Conservation (phyloP, 2,113 vertebrate species). For the Empidonax traillii region DNA sequence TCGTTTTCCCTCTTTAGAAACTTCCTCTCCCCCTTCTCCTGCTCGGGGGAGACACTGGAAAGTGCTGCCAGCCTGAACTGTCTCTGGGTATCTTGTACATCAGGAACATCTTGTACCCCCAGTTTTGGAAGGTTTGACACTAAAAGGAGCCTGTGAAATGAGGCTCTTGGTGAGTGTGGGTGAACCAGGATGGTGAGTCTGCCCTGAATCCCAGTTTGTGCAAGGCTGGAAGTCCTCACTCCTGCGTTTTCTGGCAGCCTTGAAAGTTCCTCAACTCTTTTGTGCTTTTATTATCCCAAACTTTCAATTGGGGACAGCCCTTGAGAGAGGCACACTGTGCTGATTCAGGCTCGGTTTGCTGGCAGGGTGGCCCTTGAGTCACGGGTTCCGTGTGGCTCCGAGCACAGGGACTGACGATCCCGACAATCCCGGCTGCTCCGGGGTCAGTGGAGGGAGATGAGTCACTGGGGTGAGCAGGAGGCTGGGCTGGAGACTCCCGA, state of each 20-base stretch:
- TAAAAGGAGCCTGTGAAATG: background rate
- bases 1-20: background rate
- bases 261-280: background rate
- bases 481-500: background rate
- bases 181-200: background rate
- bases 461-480: background rate
- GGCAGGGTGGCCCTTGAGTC: background rate
- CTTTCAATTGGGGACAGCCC: background rate
- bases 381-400: background rate
- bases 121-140: background rate
- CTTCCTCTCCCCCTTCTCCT: background rate
- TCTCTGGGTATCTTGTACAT: background rate
- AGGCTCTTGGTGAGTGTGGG: background rate
- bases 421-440: background rate
- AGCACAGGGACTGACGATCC: fast-evolving
- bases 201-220: background rate
- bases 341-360: background rate
- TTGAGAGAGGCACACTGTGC: background rate
- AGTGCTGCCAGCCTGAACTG: background rate
- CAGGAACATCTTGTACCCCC: fast-evolving
- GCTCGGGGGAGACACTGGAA: background rate
- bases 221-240: background rate
- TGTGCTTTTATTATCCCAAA: background rate
- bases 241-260: background rate
- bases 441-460: background rate